Evolutionary conservation across 2,113 vertebrate species (phyloP).

Genomic region (Chlorodrepanis virens): DNA sequence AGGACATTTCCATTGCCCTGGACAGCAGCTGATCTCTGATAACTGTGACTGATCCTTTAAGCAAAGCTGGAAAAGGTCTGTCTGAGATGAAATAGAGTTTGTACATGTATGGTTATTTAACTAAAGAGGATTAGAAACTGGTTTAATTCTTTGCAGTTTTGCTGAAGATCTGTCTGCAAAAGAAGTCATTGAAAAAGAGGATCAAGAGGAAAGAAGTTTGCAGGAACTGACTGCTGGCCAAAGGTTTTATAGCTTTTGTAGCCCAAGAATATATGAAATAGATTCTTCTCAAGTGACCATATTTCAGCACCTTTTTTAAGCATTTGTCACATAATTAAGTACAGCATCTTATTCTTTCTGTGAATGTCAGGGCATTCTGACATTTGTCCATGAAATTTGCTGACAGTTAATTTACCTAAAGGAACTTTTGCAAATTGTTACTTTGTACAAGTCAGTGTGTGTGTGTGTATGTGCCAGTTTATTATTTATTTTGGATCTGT

Average conservation of each 20-base stretch:
- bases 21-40: conserved; percentile 8
- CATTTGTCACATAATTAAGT: conserved; percentile 10
- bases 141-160: conserved; percentile 71
- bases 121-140: conserved; percentile 63
- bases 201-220: conserved; percentile 67
- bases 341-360: not conserved
- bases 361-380: not conserved
- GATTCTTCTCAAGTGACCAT: conserved; percentile 27
- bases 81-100: conserved; percentile 41
- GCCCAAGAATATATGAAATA: conserved; percentile 51
- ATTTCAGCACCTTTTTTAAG: conserved; percentile 39
- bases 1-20: not conserved
- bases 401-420: not conserved
- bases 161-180: conserved; percentile 65
- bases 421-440: not conserved
- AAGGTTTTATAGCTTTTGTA: conserved; percentile 64
- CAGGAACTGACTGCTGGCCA: conserved; percentile 64
- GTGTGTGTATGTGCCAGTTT: not conserved
- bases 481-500: not conserved
- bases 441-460: not conserved
- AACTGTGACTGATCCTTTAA: conserved; percentile 1
- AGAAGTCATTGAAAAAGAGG: conserved; percentile 68
- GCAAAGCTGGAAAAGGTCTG: conserved; percentile 30
- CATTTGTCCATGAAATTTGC: not conserved
- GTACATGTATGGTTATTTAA: conserved; percentile 28